Evolutionary conservation across 2,113 vertebrate genomes (phyloP).

Genomic region (Mus pahari): DNA sequence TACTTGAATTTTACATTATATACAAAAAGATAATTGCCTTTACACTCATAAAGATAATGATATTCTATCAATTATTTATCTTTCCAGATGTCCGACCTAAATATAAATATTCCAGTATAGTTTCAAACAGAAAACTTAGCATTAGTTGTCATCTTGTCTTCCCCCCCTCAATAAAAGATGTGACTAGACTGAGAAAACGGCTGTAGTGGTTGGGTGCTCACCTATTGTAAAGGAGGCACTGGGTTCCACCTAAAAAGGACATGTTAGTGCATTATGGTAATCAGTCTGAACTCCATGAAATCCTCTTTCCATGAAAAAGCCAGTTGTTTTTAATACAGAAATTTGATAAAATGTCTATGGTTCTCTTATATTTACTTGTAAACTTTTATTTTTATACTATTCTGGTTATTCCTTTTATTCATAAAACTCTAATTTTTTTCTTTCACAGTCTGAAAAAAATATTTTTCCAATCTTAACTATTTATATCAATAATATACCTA

Average conservation of each 20-base stretch:
- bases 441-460: neutral
- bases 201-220: too few relatives aligned
- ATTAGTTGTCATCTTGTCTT: neutral
- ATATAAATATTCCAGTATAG: neutral
- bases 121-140: neutral
- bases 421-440: neutral
- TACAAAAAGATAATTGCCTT: neutral
- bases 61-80: neutral
- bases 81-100: slow-evolving; percentile 18
- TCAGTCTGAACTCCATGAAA: neutral
- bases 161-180: neutral
- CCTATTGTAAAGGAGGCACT: neutral
- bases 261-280: fast-evolving
- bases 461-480: neutral
- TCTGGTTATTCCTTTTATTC: neutral
- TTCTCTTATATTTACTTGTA: neutral
- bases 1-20: neutral
- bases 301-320: neutral
- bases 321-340: neutral
- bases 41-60: neutral
- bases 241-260: neutral
- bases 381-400: neutral
- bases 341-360: neutral
- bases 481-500: neutral
- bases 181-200: neutral